phyloP scores from a whole-genome alignment of 2,797 vertebrate genomes.

The Chrysocyon brachyurus region DNA sequence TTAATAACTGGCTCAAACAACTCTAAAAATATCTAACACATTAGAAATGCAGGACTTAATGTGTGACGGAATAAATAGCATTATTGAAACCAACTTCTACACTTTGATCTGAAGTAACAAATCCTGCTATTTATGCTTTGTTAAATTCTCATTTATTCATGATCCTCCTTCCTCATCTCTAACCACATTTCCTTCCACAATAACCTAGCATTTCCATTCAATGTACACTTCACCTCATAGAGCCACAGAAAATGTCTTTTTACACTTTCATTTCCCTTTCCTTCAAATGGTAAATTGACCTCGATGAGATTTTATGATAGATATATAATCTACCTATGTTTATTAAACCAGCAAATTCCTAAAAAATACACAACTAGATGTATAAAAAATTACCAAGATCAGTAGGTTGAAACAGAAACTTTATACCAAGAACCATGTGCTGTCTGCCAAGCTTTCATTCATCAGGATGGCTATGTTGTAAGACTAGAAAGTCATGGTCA shows the following conservation, averaged over 20 bases:
- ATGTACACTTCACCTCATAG: not conserved
- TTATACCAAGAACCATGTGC: not conserved
- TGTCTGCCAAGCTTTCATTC: not conserved
- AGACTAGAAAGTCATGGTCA: not conserved
- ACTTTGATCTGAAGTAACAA: conserved; percentile 33
- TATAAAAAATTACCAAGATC: conserved; percentile 15
- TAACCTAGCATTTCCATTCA: conserved; percentile 15
- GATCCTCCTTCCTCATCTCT: not conserved
- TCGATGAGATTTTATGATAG: not conserved
- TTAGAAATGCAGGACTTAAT: not conserved
- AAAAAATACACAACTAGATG: not conserved
- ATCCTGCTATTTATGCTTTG: not conserved
- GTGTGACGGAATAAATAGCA: not conserved
- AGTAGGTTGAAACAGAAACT: not conserved
- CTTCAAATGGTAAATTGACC: conserved; percentile 33
- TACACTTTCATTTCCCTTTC: conserved; percentile 49
- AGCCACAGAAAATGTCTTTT: conserved; percentile 39
- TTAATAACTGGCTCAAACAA: conserved; percentile 38
- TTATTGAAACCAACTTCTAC: conserved; percentile 7
- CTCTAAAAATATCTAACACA: not conserved
- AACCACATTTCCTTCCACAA: conserved; percentile 34
- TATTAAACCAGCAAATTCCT: conserved; percentile 31
- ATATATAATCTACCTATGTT: conserved; percentile 38
- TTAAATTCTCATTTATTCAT: not conserved
- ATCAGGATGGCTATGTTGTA: not conserved